Evolutionary conservation across 2,888 invertebrate species (phyloP).

Genomic region (Acrocera orbiculus): DNA sequence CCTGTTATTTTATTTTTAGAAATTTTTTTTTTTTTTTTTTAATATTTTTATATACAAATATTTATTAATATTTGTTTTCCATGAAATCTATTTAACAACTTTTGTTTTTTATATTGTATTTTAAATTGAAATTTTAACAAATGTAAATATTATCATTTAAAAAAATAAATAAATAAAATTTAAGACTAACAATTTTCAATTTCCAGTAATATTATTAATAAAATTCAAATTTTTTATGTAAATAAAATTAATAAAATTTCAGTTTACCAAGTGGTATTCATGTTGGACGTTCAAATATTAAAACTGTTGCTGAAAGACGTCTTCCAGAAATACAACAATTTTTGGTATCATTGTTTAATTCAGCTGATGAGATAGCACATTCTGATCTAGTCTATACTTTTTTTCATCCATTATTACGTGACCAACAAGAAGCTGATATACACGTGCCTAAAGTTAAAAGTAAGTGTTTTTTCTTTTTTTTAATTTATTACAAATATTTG

Average conservation of each 20-base stretch:
- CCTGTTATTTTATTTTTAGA: too few species aligned
- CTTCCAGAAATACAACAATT: constrained; percentile 77
- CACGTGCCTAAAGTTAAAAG: constrained; percentile 62
- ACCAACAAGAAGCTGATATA: constrained; percentile 79
- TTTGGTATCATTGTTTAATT: constrained; percentile 64
- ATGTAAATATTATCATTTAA: too few species aligned
- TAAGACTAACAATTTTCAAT: too few species aligned
- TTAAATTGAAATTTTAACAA: too few species aligned
- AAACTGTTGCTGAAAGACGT: constrained; percentile 87
- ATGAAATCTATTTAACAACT: too few species aligned
- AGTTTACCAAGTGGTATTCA: constrained; percentile 58
- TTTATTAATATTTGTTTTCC: too few species aligned
- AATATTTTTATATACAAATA: too few species aligned
- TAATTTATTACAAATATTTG: neutral
- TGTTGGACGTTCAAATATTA: constrained; percentile 84
- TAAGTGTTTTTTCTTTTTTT: constrained; percentile 21
- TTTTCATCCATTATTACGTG: constrained; percentile 88
- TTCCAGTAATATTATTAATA: too few species aligned
- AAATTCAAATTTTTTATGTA: too few species aligned
- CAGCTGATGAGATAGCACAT: constrained; percentile 88
- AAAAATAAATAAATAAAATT: too few species aligned
- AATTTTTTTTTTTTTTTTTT: too few species aligned
- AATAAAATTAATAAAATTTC: constrained; percentile 16
- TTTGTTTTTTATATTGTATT: too few species aligned
- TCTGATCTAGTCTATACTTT: constrained; percentile 95